These are phyloP conservation scores for Hylomyscus alleni DNA, from an alignment of 2,797 vertebrate species.

Conservation along the genomic window DNA sequence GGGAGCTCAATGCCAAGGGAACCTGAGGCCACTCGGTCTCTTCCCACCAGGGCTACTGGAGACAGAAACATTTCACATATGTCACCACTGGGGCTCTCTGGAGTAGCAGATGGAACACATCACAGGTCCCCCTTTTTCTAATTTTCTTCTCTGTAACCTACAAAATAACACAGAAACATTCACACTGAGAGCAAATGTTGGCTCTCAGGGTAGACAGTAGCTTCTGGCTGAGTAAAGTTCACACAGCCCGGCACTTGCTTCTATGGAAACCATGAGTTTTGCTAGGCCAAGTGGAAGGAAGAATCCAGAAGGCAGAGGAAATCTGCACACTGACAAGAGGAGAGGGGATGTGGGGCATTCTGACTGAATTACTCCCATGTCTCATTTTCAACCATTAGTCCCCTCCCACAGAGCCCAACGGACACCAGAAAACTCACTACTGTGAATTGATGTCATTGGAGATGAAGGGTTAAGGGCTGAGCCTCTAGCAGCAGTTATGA, in stretches of 20 bases:
- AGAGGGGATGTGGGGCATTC: background rate
- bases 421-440: slow-evolving; percentile 4
- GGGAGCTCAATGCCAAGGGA: background rate
- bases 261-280: background rate
- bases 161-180: slow-evolving; percentile 1
- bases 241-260: background rate
- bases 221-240: background rate
- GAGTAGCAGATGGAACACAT: background rate
- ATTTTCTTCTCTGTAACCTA: background rate
- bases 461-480: background rate
- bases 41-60: background rate
- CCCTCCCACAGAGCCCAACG: background rate
- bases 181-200: background rate
- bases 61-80: background rate
- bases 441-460: background rate
- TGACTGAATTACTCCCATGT: background rate
- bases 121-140: background rate
- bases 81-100: background rate
- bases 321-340: background rate
- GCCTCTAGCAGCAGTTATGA: background rate
- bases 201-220: background rate
- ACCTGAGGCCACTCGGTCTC: background rate
- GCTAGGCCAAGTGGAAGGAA: background rate
- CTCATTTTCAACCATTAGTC: slow-evolving; percentile 19
- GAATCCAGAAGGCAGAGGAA: background rate